Evolutionary conservation across 2,888 invertebrate genomes (phyloP).

Genomic region (Icerya purchasi): DNA sequence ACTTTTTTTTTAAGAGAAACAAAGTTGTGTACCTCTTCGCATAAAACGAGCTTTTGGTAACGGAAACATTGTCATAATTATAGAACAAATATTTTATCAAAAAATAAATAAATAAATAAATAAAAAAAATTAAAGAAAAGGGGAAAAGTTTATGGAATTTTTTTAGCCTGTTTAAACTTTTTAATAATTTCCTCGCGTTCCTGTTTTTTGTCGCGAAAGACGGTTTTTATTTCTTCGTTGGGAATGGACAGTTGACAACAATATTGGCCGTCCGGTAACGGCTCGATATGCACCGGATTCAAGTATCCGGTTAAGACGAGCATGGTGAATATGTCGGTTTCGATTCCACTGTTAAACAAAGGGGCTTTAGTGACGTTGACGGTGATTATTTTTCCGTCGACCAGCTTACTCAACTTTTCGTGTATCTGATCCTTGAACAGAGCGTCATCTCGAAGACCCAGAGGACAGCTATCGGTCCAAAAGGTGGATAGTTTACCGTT

Average conservation of each 20-base stretch:
- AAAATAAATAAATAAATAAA: too few species aligned
- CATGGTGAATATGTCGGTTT: neutral
- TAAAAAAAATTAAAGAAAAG: too few species aligned
- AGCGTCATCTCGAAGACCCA: neutral
- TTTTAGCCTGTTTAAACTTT: too few species aligned
- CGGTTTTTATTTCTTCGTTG: neutral
- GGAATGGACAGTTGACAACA: neutral
- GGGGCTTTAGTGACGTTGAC: neutral
- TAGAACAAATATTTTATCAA: too few species aligned
- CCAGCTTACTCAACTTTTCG: neutral
- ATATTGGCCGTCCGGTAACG: neutral
- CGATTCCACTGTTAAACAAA: neutral
- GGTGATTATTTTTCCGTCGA: neutral
- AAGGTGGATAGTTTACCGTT: neutral
- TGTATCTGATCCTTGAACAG: neutral
- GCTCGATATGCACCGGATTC: neutral
- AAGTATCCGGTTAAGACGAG: neutral
- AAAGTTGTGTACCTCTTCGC: too few species aligned
- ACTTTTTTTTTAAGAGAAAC: too few species aligned
- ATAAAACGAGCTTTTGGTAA: too few species aligned
- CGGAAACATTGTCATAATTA: too few species aligned
- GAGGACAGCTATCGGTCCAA: neutral
- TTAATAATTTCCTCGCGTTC: too few species aligned
- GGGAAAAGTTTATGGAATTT: too few species aligned
- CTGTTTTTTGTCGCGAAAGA: neutral